Percentiles rank a stretch among this genome's conserved stretches.
phyloP scores from a whole-genome alignment of 2,888 invertebrate species.

The Macrosoma leucophasiata region DNA sequence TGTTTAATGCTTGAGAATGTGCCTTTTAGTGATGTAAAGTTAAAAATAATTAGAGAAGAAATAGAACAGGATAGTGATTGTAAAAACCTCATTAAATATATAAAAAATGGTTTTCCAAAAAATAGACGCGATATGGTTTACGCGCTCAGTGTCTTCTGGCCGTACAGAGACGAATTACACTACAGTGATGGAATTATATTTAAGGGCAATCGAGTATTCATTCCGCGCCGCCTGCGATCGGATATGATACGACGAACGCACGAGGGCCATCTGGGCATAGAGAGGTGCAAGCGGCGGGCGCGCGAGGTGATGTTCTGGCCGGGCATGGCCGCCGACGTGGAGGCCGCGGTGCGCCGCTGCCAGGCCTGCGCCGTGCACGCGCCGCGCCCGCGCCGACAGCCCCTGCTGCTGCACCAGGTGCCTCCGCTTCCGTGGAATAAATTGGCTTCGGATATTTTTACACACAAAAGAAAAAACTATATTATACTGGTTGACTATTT shows the following conservation, averaged over 20 bases:
- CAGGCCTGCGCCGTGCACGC: constrained; percentile 18
- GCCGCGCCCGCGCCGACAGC: constrained; percentile 12
- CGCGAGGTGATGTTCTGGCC: constrained; percentile 32
- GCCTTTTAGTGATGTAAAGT: constrained; percentile 15
- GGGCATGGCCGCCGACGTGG: constrained; percentile 27
- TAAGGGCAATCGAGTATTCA: constrained; percentile 24
- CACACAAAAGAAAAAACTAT: too few species aligned
- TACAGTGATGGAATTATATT: constrained; percentile 26
- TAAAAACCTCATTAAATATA: constrained; percentile 16
- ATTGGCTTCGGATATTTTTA: constrained; percentile 24
- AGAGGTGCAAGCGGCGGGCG: constrained; percentile 29
- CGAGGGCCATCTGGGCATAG: constrained; percentile 31
- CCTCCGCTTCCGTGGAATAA: constrained; percentile 21
- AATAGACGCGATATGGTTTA: constrained; percentile 18
- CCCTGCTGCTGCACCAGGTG: constrained; percentile 1
- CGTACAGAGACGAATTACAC: constrained; percentile 16
- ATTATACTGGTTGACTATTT: constrained; percentile 1
- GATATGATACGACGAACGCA: constrained; percentile 28
- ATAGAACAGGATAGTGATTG: constrained; percentile 16
- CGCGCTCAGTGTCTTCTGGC: constrained; percentile 10
- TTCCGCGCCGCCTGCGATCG: constrained; percentile 21
- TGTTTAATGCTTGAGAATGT: constrained; percentile 22
- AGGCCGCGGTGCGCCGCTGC: constrained; percentile 23
- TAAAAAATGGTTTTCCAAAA: constrained; percentile 27
- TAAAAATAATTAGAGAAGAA: constrained; percentile 15